Percentiles rank a stretch among this genome's conserved stretches.
Evolutionary conservation across 2,888 invertebrate species (phyloP).

Genomic region (Microctonus aethiopoides): DNA sequence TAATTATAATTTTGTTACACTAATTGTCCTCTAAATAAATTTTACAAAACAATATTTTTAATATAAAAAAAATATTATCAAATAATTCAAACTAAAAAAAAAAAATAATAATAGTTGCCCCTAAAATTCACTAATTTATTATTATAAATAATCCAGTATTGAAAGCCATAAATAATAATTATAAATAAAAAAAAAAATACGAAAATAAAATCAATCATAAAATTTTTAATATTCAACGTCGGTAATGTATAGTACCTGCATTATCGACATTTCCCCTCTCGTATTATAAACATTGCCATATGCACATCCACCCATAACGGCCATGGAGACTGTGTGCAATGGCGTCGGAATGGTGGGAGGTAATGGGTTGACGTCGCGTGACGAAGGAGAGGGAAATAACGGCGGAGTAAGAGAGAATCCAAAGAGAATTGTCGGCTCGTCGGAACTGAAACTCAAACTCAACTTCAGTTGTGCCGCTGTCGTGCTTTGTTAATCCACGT

Average conservation of each 20-base stretch:
- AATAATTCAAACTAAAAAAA: too few relatives aligned
- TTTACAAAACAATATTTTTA: too few relatives aligned
- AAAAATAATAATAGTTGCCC: too few relatives aligned
- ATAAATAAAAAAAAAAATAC: not conserved
- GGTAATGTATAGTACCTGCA: not conserved
- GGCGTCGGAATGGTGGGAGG: constrained; percentile 14
- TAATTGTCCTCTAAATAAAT: too few relatives aligned
- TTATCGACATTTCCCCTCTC: constrained; percentile 14
- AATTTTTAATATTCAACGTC: not conserved
- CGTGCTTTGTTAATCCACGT: constrained; percentile 41
- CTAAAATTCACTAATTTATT: too few relatives aligned
- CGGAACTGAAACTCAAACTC: constrained; percentile 64
- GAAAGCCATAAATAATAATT: too few relatives aligned
- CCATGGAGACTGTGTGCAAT: constrained; percentile 24
- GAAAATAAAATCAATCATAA: not conserved
- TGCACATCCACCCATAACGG: constrained; percentile 12
- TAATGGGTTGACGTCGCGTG: constrained; percentile 3
- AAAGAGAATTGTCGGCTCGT: constrained; percentile 33
- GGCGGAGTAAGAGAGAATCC: constrained; percentile 16
- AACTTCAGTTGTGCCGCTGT: constrained; percentile 58
- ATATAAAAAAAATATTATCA: too few relatives aligned
- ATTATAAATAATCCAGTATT: too few relatives aligned
- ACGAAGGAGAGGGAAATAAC: constrained; percentile 15
- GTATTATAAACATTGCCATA: not conserved
- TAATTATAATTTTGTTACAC: too few relatives aligned